Percentiles rank a stretch among this genome's conserved stretches.
Conservation (phyloP, 1,140 invertebrate genomes). For the Monomorium pharaonis region DNA sequence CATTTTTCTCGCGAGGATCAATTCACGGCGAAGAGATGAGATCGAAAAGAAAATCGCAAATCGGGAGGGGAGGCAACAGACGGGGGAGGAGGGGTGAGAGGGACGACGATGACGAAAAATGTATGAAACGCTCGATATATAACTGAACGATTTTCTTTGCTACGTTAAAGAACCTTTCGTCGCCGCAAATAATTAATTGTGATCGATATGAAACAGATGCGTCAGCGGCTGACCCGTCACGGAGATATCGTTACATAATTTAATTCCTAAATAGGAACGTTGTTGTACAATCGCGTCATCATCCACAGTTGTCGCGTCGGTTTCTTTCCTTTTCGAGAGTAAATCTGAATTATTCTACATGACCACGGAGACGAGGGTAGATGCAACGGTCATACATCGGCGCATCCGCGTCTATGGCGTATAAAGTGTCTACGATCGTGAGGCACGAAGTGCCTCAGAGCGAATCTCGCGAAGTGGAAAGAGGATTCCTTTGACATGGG, state of each 20-base stretch:
- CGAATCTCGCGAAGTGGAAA: conserved; percentile 35
- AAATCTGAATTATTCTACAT: background rate
- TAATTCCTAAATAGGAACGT: background rate
- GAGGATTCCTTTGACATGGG: conserved; percentile 21
- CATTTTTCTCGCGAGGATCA: conserved; percentile 51
- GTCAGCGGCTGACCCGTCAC: background rate
- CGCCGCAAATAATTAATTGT: conserved; percentile 5
- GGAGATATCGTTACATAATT: background rate
- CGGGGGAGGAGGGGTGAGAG: background rate
- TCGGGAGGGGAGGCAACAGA: background rate
- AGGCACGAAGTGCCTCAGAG: conserved; percentile 5
- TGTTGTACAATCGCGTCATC: background rate
- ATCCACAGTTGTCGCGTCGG: background rate
- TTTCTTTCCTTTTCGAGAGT: background rate
- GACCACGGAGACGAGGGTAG: background rate
- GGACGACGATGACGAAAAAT: background rate
- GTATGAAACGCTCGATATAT: conserved; percentile 20
- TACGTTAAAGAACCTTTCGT: background rate
- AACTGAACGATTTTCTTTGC: background rate
- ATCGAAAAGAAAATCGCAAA: conserved; percentile 21
- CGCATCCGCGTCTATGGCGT: background rate
- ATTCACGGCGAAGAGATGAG: conserved; percentile 30
- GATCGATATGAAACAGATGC: background rate
- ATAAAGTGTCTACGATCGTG: conserved; percentile 31
- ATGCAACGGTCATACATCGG: background rate